Conservation (phyloP, 2,888 invertebrate genomes). For the Sminthurides aquaticus region DNA sequence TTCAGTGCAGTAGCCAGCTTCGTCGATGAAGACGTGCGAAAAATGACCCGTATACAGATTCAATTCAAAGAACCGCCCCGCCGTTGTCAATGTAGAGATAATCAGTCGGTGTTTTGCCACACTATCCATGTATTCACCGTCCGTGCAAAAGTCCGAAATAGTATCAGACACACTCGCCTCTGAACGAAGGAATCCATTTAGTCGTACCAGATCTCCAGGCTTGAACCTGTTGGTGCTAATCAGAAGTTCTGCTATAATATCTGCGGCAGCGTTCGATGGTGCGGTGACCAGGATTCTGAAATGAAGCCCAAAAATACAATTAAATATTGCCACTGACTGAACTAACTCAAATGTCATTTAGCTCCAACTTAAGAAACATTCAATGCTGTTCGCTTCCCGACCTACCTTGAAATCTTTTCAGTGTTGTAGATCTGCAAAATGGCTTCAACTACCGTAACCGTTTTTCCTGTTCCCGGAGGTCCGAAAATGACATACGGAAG, state of each 20-base stretch:
- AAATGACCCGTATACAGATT: constrained; percentile 50
- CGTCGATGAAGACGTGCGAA: constrained; percentile 66
- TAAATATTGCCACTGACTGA: neutral
- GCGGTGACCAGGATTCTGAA: constrained; percentile 59
- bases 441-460: constrained; percentile 52
- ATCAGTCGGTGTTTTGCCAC: constrained; percentile 56
- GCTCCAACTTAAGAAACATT: no score
- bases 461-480: constrained; percentile 62
- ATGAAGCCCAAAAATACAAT: neutral
- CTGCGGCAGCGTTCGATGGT: constrained; percentile 65
- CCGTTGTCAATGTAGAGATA: constrained; percentile 57
- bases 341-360: neutral
- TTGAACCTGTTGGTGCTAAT: constrained; percentile 28
- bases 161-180: neutral
- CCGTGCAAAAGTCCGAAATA: constrained; percentile 5
- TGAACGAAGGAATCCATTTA: constrained; percentile 21
- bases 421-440: constrained; percentile 47
- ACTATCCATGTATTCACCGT: constrained; percentile 47
- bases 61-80: constrained; percentile 48
- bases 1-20: constrained; percentile 57
- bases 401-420: constrained; percentile 19
- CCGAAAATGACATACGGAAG: constrained; percentile 77
- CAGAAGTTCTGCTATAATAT: constrained; percentile 56
- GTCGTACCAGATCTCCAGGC: constrained; percentile 33
- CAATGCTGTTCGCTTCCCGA: no score